These are phyloP conservation scores for Hyperoplus immaculatus DNA, from an alignment of 2,797 vertebrate species.

Conservation along the genomic window DNA sequence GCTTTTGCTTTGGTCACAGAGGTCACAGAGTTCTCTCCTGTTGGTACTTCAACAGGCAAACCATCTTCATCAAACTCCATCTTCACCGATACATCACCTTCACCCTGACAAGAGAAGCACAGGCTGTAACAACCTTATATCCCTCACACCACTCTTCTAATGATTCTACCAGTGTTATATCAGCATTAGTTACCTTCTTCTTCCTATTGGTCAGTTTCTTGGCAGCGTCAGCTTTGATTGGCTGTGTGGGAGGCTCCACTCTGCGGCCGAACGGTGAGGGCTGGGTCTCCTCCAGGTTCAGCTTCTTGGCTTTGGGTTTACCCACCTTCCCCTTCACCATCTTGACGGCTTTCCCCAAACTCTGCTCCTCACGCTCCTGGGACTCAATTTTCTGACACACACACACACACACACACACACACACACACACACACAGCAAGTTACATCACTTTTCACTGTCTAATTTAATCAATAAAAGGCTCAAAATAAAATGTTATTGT, in stretches of 20 bases:
- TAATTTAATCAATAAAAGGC: neutral
- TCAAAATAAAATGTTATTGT: too few species aligned
- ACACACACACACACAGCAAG: too few species aligned
- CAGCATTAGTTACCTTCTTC: conserved; percentile 89
- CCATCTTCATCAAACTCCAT: conserved; percentile 94
- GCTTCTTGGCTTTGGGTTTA: conserved; percentile 95
- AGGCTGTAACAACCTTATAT: neutral
- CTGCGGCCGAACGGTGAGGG: conserved; percentile 94
- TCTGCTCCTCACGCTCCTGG: conserved; percentile 91
- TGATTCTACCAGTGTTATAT: accelerated
- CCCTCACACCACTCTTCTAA: accelerated
- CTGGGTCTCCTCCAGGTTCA: conserved; percentile 95
- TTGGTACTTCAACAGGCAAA: conserved; percentile 81
- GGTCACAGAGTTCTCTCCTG: conserved; percentile 84
- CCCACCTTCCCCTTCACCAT: conserved; percentile 97
- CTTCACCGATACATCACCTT: conserved; percentile 90
- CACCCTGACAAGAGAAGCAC: conserved; percentile 80
- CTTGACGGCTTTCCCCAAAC: conserved; percentile 88
- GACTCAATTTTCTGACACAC: conserved; percentile 90
- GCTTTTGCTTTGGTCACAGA: conserved; percentile 85
- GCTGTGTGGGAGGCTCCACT: conserved; percentile 91
- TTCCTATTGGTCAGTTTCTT: conserved; percentile 92
- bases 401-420: neutral
- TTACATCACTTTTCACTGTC: too few species aligned
- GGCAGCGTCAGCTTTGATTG: conserved; percentile 93